Percentiles rank a stretch among this genome's conserved stretches.
These are phyloP conservation scores for Altica lythri DNA, from an alignment of 2,888 invertebrate genomes.

Conservation along the genomic window DNA sequence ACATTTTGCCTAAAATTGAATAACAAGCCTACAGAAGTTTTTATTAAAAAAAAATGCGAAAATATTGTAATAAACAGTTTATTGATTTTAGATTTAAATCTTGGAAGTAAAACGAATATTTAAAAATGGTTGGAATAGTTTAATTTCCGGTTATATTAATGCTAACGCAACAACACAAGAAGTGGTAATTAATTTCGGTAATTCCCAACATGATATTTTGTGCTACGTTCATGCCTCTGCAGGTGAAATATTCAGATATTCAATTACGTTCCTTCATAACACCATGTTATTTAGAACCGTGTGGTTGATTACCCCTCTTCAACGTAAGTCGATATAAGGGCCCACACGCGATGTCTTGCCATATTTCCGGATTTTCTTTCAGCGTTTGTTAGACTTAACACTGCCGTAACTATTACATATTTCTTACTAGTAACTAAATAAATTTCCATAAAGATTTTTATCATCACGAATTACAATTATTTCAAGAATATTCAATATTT, in stretches of 20 bases:
- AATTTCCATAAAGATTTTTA: too few relatives aligned
- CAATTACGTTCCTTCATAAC: constrained; percentile 34
- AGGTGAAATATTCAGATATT: constrained; percentile 35
- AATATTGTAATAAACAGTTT: too few relatives aligned
- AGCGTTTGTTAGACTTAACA: background rate
- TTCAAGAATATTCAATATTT: too few relatives aligned
- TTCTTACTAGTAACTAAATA: too few relatives aligned
- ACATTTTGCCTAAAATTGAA: too few relatives aligned
- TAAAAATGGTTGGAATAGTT: too few relatives aligned
- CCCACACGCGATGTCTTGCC: constrained; percentile 33
- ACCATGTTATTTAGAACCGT: constrained; percentile 34
- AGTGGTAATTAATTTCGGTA: constrained; percentile 6
- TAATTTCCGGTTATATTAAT: background rate
- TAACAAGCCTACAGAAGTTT: too few relatives aligned
- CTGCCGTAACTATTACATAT: background rate
- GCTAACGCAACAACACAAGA: background rate
- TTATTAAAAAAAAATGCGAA: too few relatives aligned
- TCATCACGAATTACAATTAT: background rate
- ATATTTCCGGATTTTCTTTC: constrained; percentile 31
- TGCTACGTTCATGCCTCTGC: constrained; percentile 14
- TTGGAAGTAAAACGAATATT: too few relatives aligned
- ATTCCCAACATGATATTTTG: constrained; percentile 16
- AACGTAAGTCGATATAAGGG: constrained; percentile 29
- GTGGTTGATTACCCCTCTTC: constrained; percentile 33
- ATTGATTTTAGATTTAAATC: too few relatives aligned